Evolutionary conservation across 2,888 invertebrate genomes (phyloP).

Genomic region (Cephus pulcher): DNA sequence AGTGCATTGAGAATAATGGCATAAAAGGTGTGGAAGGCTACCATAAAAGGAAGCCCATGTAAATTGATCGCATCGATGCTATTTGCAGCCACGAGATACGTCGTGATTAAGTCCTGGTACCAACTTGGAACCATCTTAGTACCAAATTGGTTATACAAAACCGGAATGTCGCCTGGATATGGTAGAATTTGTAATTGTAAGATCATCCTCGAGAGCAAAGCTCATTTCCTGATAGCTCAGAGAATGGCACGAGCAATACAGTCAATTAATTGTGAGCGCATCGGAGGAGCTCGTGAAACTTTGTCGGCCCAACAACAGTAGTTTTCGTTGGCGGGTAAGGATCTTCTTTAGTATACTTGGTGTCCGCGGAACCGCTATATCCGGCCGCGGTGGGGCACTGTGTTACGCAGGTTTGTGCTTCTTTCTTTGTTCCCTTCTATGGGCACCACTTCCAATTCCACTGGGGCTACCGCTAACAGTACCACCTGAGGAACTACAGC

Average conservation of each 20-base stretch:
- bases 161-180: background rate
- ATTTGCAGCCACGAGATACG: background rate
- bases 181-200: background rate
- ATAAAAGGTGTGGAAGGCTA: background rate
- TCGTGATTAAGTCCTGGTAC: background rate
- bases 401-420: slow-evolving; percentile 78
- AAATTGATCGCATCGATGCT: background rate
- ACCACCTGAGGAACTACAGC: slow-evolving; percentile 4
- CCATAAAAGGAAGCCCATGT: background rate
- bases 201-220: background rate
- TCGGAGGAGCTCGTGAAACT: slow-evolving; percentile 11
- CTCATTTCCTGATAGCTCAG: background rate
- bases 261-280: background rate
- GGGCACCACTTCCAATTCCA: slow-evolving; percentile 31
- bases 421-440: slow-evolving; percentile 73
- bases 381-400: slow-evolving; percentile 57
- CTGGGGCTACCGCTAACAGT: slow-evolving; percentile 14
- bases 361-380: slow-evolving; percentile 58
- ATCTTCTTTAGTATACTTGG: slow-evolving; percentile 58
- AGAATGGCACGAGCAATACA: background rate
- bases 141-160: background rate
- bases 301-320: slow-evolving; percentile 49
- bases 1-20: background rate
- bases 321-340: slow-evolving; percentile 53
- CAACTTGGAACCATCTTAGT: background rate